These are phyloP conservation scores for Microtus oregoni DNA, from an alignment of 2,113 vertebrate species.

Conservation along the genomic window DNA sequence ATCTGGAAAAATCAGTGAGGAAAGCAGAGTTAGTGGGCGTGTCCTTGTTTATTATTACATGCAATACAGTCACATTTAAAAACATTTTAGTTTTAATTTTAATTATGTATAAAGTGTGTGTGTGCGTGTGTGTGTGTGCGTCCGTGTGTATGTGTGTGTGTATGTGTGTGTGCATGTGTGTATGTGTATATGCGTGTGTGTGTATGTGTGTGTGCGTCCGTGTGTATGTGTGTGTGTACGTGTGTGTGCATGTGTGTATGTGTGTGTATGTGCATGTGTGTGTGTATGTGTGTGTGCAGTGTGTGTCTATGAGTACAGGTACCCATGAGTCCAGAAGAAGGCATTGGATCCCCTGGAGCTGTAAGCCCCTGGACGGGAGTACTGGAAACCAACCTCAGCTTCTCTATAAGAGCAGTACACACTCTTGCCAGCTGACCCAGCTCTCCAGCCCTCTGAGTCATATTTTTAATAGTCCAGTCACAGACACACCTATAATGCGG, in stretches of 20 bases:
- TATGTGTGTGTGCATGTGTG: neutral
- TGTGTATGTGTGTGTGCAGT: neutral
- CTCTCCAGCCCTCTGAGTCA: neutral
- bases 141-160: too few relatives aligned
- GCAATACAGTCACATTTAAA: neutral
- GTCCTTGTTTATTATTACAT: neutral
- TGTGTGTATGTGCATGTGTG: too few relatives aligned
- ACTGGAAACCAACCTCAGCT: neutral
- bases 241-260: rapidly evolving
- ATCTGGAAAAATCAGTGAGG: neutral
- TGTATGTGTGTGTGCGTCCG: too few relatives aligned
- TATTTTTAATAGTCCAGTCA: neutral
- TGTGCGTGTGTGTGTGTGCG: too few relatives aligned
- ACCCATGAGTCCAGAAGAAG: neutral
- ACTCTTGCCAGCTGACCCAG: neutral
- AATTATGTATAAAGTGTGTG: neutral
- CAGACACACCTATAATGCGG: neutral
- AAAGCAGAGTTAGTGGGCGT: neutral
- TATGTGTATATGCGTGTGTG: too few relatives aligned
- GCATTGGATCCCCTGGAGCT: too few relatives aligned
- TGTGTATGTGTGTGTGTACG: too few relatives aligned
- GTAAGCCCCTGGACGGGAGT: neutral
- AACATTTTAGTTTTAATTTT: neutral
- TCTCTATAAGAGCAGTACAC: neutral
- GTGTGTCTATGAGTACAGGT: neutral